A percentile compares a stretch with the other conserved stretches of the same genome.
These are phyloP conservation scores for Planiliza haematocheilus DNA, from an alignment of 2,113 vertebrate genomes.

Conservation along the genomic window DNA sequence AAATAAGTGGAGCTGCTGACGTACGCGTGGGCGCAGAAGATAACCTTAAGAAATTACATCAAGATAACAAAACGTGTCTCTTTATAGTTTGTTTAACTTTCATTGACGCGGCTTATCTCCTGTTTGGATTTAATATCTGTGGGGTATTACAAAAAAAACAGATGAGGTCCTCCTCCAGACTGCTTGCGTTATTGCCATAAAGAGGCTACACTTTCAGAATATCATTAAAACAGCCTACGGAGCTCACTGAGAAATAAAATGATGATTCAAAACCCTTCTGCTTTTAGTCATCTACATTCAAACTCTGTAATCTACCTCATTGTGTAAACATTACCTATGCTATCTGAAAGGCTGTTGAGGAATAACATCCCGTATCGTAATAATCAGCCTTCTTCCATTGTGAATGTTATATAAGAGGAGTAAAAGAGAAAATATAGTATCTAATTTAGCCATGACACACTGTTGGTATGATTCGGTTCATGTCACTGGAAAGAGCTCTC, in stretches of 20 bases:
- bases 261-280: slow-evolving; percentile 1
- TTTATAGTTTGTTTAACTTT: slow-evolving; percentile 21
- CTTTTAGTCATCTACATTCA: slow-evolving; percentile 43
- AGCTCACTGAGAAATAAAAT: slow-evolving; percentile 5
- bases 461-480: slow-evolving; percentile 5
- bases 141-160: slow-evolving; percentile 23
- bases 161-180: background rate
- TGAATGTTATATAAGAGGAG: slow-evolving; percentile 31
- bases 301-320: slow-evolving; percentile 40
- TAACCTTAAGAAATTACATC: slow-evolving; percentile 20
- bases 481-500: slow-evolving; percentile 23
- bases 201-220: background rate
- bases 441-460: slow-evolving; percentile 31
- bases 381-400: slow-evolving; percentile 41
- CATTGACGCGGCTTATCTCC: background rate
- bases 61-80: background rate
- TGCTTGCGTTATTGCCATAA: too few species aligned
- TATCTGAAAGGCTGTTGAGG: slow-evolving; percentile 3
- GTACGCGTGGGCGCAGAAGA: background rate
- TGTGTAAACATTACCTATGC: slow-evolving; percentile 34
- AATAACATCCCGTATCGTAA: slow-evolving; percentile 37
- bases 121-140: slow-evolving; percentile 25
- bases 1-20: background rate
- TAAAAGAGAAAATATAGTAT: slow-evolving; percentile 38
- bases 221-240: slow-evolving; percentile 17